Conservation (phyloP, 2,888 invertebrate genomes). For the Temnothorax rugatulus region DNA sequence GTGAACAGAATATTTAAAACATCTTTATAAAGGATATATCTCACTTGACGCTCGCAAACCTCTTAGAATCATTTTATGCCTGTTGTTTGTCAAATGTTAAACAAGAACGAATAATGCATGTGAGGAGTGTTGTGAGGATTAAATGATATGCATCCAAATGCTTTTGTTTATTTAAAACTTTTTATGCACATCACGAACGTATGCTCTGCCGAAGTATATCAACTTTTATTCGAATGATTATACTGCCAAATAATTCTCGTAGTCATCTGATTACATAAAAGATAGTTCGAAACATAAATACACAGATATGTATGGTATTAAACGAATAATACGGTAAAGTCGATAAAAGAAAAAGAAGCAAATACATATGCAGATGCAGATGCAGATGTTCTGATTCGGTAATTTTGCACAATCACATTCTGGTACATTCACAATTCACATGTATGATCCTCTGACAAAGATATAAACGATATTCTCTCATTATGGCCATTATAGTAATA, state of each 20-base stretch:
- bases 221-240: not conserved
- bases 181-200: not conserved
- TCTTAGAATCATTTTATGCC: too few relatives aligned
- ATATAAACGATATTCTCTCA: not conserved
- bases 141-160: not conserved
- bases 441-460: not conserved
- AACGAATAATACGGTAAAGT: not conserved
- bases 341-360: not conserved
- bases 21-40: not conserved
- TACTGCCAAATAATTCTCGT: not conserved
- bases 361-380: not conserved
- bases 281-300: not conserved
- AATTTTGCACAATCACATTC: not conserved
- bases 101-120: too few relatives aligned
- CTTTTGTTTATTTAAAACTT: not conserved
- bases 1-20: slow-evolving; percentile 1
- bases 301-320: not conserved
- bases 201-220: not conserved
- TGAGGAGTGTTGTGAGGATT: too few relatives aligned
- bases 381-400: not conserved
- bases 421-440: not conserved
- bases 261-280: not conserved
- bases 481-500: slow-evolving; percentile 26
- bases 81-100: too few relatives aligned
- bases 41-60: too few relatives aligned